phyloP scores from a whole-genome alignment of 1,140 invertebrate genomes.

The Idris sp. region DNA sequence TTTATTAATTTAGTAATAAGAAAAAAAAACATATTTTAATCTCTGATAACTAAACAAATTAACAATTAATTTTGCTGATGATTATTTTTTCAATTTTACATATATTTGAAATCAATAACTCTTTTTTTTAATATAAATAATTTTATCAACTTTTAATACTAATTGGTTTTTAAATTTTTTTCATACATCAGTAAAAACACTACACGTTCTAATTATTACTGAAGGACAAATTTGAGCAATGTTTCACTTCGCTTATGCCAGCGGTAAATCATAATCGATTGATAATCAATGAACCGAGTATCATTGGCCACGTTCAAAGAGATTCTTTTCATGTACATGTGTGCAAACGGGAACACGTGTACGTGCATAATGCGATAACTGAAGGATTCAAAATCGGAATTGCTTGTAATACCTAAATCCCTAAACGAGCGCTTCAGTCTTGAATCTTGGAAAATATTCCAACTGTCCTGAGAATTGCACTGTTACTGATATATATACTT shows the following conservation, averaged over 20 bases:
- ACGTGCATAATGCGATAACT: slow-evolving; percentile 22
- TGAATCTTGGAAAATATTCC: slow-evolving; percentile 7
- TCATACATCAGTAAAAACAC: too few species aligned
- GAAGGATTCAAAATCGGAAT: slow-evolving; percentile 25
- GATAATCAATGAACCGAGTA: slow-evolving; percentile 47
- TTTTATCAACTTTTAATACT: too few species aligned
- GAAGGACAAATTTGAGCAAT: slow-evolving; percentile 49
- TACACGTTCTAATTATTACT: slow-evolving; percentile 36
- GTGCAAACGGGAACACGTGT: too few species aligned
- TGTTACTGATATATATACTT: too few species aligned
- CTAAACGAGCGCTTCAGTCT: slow-evolving; percentile 18
- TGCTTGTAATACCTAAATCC: slow-evolving; percentile 36
- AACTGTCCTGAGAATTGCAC: slow-evolving; percentile 5
- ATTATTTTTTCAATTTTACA: too few species aligned
- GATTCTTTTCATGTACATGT: slow-evolving; percentile 13
- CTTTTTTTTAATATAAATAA: too few species aligned
- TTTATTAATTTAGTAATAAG: too few species aligned
- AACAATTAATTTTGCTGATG: too few species aligned
- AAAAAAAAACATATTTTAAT: too few species aligned
- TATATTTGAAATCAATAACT: too few species aligned
- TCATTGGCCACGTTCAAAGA: slow-evolving; percentile 52
- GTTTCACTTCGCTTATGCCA: slow-evolving; percentile 45
- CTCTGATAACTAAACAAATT: too few species aligned
- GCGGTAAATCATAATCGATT: slow-evolving; percentile 47
- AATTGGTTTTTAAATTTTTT: too few species aligned